Evolutionary conservation across 2,113 vertebrate genomes (phyloP), one percentile per base, ranked within the genome.

Genomic region (Seriola quinqueradiata): DNA sequence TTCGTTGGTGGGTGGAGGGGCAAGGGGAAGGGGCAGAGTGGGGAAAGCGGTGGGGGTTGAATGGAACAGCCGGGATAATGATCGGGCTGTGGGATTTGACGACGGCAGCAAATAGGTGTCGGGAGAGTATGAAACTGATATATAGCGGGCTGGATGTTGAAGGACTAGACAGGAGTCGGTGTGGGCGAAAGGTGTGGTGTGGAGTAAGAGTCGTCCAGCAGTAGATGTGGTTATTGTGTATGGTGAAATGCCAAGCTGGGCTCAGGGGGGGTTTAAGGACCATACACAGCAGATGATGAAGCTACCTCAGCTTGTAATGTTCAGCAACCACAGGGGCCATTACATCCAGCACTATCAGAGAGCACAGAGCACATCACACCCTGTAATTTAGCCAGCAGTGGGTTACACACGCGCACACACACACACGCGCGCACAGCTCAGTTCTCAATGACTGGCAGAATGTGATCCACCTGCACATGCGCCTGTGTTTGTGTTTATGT

Each of bases 361-460:
- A 90, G 90, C 86, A 84, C 73, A 73, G 92, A 90, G 81, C 71
- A 95, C 93, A 95, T 94, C 93, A 95, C 96, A 96, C 94, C 91
- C 84, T 92, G 92, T 93, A 95, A 95, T 89, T 96, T 96, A 91
- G 89, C 88, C 90, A 90, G 90, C 86, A 85, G 91, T 90, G 58
- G 72, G 75, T 88, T 83, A 73, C 82, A 79, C 77, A 86, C 70
- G 70, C 64, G 75, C 85, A 81, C 70, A 71, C 46, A 59, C 36
- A 68, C 84, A 88, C 82, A 84, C 78, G 84, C 70, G 70, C 83
- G 76, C 72, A 83, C 65, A 68, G 59, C 54, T 78, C 55, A n/a
- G 74, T 81, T 71, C 63, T 55, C 63, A 70, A 10, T 82, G 85
- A 88, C 88, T 89, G 83, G 79, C 86, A 88, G 77, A 83, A 84